Evolutionary conservation across 2,797 vertebrate genomes (phyloP), one percentile per base, ranked within the genome.

Genomic region (Percopsis omiscomaycus): DNA sequence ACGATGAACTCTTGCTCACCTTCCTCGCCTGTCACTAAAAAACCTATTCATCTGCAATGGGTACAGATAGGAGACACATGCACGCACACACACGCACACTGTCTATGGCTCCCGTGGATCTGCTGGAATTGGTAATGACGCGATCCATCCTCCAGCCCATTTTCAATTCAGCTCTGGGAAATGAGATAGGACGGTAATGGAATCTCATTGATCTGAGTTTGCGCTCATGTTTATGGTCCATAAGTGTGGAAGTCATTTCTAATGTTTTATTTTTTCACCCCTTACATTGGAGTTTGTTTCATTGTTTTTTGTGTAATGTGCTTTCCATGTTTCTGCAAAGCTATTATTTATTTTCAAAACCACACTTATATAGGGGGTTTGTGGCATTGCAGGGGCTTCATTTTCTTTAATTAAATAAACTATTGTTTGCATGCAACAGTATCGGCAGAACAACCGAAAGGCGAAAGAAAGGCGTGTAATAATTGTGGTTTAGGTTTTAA

Each of bases 201-300:
- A 89, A 90, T 90, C 86, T 86, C 88, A 91, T 90, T 91, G 89
- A 90, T 91, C 89, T 90, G 89, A 84, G 81, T 90, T 91, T 89
- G 84, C 86, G 72, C 88, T 89, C 81, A 82, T 90, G 86, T 92
- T 90, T 90, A 90, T 88, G 73, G 84, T 81, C 82, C 84, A 79
- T 88, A 84, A 85, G 84, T 87, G 84, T 85, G 83, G 77, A 86
- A 89, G 83, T 88, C 82, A 85, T 86, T 87, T 85, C 82, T 86
- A 85, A 88, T 82, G 75, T 84, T 83, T 68, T 83, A 77, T 78
- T 49, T 59, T 13, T 30, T 3, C 29, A 3, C 10, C 28, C 47
- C 65, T 73, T 73, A 81, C 79, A 72, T 77, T 81, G 69, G 74
- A 73, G 77, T 72, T 82, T 15, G 56, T 48, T 66, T 77, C 52